Evolutionary conservation across 2,888 invertebrate genomes (phyloP).

Genomic region (Dicyrtomina minuta): DNA sequence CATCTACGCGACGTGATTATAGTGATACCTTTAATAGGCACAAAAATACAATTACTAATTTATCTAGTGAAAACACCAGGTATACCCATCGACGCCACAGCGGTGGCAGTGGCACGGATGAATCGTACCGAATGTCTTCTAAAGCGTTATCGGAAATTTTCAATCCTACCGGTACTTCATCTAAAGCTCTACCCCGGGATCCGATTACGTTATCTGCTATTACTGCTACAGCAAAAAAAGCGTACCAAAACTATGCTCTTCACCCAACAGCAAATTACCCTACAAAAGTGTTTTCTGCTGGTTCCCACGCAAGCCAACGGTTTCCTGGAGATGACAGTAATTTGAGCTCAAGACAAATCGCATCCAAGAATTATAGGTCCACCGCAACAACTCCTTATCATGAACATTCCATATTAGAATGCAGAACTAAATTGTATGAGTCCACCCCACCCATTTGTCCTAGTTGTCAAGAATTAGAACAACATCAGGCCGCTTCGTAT

Average conservation of each 20-base stretch:
- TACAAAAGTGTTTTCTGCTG: not conserved
- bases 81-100: too few species aligned
- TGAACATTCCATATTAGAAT: not conserved
- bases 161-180: not conserved
- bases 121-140: not conserved
- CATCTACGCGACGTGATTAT: too few species aligned
- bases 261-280: constrained; percentile 26
- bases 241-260: constrained; percentile 12
- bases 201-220: constrained; percentile 2
- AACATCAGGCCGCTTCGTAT: too few species aligned
- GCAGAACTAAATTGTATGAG: not conserved
- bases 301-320: not conserved
- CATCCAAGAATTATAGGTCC: not conserved
- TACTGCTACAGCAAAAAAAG: constrained; percentile 9
- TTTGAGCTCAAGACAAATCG: not conserved
- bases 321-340: not conserved
- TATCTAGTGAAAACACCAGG: too few species aligned
- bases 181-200: constrained; percentile 1
- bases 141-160: constrained; percentile 3
- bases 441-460: not conserved
- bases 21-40: too few species aligned
- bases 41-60: too few species aligned
- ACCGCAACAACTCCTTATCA: not conserved
- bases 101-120: too few species aligned
- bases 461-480: not conserved